phyloP scores from a whole-genome alignment of 2,797 vertebrate species.

The Mionectes olivaceus region DNA sequence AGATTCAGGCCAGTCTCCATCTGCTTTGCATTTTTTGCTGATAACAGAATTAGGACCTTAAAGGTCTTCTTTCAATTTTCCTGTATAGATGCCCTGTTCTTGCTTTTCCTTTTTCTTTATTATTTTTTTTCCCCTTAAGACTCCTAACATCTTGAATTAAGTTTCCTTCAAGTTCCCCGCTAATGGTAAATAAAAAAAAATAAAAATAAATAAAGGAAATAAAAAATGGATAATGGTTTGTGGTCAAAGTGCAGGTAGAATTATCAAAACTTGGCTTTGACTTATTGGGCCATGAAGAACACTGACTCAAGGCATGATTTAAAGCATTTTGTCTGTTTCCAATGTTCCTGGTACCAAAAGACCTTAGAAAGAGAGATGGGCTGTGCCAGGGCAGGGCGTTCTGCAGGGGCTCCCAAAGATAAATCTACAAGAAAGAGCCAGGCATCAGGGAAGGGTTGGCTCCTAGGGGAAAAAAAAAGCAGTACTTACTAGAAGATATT shows the following conservation, averaged over 20 bases:
- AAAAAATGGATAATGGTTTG: background rate
- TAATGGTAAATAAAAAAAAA: background rate
- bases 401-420: background rate
- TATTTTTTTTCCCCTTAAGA: background rate
- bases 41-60: background rate
- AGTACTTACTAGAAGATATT: background rate
- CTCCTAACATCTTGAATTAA: background rate
- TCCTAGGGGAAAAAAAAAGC: background rate
- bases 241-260: background rate
- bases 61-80: background rate
- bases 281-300: background rate
- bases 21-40: constrained; percentile 16
- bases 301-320: background rate
- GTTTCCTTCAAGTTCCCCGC: background rate
- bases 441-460: background rate
- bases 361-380: background rate
- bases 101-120: background rate
- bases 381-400: background rate
- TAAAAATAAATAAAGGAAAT: background rate
- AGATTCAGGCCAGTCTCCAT: background rate
- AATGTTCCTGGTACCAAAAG: fast-evolving
- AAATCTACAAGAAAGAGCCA: background rate
- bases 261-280: background rate
- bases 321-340: background rate
- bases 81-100: background rate